Evolutionary conservation across 1,140 invertebrate species (phyloP).

Genomic region (Caenorhabditis remanei): DNA sequence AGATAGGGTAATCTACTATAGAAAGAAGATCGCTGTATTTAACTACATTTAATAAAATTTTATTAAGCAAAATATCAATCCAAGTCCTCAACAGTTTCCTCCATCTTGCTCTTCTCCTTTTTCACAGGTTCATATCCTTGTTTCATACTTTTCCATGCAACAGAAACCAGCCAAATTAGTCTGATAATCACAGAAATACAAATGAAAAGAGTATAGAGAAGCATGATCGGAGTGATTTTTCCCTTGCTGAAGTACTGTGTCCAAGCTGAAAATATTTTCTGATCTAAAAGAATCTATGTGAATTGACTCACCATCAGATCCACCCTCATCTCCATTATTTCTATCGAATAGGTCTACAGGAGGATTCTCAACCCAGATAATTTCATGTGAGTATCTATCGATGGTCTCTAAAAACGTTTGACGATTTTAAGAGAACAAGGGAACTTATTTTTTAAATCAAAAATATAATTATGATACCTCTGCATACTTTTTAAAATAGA

Average conservation of each 20-base stretch:
- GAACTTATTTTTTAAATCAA: too few relatives aligned
- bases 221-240: background rate
- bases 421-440: too few relatives aligned
- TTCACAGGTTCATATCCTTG: conserved; percentile 10
- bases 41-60: background rate
- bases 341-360: too few relatives aligned
- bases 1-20: too few relatives aligned
- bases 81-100: background rate
- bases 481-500: too few relatives aligned
- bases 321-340: too few relatives aligned
- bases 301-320: too few relatives aligned
- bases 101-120: background rate
- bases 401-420: background rate
- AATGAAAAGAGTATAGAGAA: conserved; percentile 20
- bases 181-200: conserved; percentile 27
- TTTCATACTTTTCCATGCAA: conserved; percentile 4
- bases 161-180: background rate
- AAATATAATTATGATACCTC: too few relatives aligned
- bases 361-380: conserved; percentile 8
- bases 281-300: background rate
- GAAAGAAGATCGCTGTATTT: too few relatives aligned
- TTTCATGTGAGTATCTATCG: background rate
- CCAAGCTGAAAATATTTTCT: background rate
- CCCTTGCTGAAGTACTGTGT: background rate
- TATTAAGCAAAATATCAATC: background rate